Percentiles rank a stretch among this genome's conserved stretches.
phyloP scores from a whole-genome alignment of 1,140 invertebrate genomes.

The Anoplophora glabripennis region DNA sequence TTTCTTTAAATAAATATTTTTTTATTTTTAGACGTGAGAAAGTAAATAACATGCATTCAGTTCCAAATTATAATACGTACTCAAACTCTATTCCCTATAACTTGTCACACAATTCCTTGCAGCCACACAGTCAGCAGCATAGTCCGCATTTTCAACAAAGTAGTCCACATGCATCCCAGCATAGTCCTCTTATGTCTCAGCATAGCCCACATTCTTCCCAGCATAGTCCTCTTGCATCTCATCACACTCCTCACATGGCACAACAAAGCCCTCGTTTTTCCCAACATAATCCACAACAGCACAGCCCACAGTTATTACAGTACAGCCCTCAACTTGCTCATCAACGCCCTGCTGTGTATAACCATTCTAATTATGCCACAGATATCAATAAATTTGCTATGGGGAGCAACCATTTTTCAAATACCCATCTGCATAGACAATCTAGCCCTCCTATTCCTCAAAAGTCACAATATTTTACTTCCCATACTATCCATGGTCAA shows the following conservation, averaged over 20 bases:
- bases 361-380: too few relatives aligned
- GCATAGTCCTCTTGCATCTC: slow-evolving; percentile 21
- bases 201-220: slow-evolving; percentile 9
- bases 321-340: slow-evolving; percentile 23
- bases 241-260: slow-evolving; percentile 20
- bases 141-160: slow-evolving; percentile 11
- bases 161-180: slow-evolving; percentile 8
- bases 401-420: neutral
- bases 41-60: slow-evolving; percentile 10
- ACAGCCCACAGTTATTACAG: slow-evolving; percentile 15
- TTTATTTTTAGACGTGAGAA: slow-evolving; percentile 19
- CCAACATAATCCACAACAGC: slow-evolving; percentile 21
- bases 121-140: slow-evolving; percentile 16
- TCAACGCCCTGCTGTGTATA: neutral
- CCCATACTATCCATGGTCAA: slow-evolving; percentile 26
- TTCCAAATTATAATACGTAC: slow-evolving; percentile 7
- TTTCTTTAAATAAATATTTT: neutral
- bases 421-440: slow-evolving; percentile 21
- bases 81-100: slow-evolving; percentile 14
- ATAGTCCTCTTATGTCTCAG: slow-evolving; percentile 10
- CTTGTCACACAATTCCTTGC: slow-evolving; percentile 10
- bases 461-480: slow-evolving; percentile 27
- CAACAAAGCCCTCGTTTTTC: slow-evolving; percentile 13
- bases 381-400: neutral
- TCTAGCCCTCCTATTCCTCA: slow-evolving; percentile 33